Evolutionary conservation across 2,113 vertebrate genomes (phyloP).

Genomic region (Nothobranchius kuhntae): DNA sequence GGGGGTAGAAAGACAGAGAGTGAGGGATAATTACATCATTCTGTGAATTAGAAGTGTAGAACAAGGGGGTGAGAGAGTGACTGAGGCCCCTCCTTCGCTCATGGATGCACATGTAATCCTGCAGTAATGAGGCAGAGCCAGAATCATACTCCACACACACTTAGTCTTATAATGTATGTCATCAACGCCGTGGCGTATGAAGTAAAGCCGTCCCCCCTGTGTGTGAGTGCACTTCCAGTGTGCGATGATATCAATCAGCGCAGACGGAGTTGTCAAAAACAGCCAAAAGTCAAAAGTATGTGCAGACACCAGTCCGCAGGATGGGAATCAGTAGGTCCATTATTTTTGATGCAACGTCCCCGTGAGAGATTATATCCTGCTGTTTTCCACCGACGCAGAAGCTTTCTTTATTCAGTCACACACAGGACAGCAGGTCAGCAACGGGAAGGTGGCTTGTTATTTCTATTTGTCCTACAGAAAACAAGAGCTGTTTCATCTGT

Average conservation of each 20-base stretch:
- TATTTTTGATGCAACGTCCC: constrained; percentile 42
- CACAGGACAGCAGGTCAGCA: constrained; percentile 43
- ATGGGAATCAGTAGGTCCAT: constrained; percentile 7
- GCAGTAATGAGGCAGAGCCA: constrained; percentile 64
- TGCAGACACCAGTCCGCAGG: constrained; percentile 40
- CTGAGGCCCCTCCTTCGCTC: constrained; percentile 24
- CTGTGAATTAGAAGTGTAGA: constrained; percentile 52
- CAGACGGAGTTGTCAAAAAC: constrained; percentile 31
- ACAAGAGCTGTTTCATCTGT: constrained; percentile 35
- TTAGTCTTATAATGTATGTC: constrained; percentile 60
- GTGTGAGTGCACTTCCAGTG: constrained; percentile 38
- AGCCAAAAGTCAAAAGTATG: constrained; percentile 58
- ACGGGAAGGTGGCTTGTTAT: constrained; percentile 60
- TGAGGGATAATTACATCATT: constrained; percentile 68
- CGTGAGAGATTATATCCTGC: constrained; percentile 49
- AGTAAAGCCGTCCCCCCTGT: not conserved
- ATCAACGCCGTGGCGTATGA: constrained; percentile 36
- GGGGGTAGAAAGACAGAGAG: constrained; percentile 3
- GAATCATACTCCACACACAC: constrained; percentile 59
- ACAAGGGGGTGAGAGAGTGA: constrained; percentile 17
- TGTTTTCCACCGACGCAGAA: constrained; percentile 49
- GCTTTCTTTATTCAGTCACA: constrained; percentile 41
- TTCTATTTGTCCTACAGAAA: constrained; percentile 66
- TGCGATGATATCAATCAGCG: constrained; percentile 28
- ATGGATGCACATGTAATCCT: constrained; percentile 68